phyloP scores from a whole-genome alignment of 2,888 invertebrate genomes.

The Metopia argyrocephala region DNA sequence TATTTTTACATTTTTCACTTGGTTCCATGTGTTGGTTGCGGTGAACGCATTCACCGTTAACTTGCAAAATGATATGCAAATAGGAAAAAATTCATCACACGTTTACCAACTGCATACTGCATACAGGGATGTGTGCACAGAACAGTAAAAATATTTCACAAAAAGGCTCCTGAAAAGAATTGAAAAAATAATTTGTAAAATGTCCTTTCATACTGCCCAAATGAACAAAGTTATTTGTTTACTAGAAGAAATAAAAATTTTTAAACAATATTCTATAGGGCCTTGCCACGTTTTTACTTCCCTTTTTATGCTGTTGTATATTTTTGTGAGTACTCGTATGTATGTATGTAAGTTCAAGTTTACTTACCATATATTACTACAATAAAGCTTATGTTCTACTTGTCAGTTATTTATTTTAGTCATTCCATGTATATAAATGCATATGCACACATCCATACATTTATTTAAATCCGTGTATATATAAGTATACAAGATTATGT shows the following conservation, averaged over 20 bases:
- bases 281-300: background rate
- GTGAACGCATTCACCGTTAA: constrained; percentile 72
- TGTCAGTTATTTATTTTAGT: constrained; percentile 34
- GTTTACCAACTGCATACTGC: constrained; percentile 18
- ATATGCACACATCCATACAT: background rate
- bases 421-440: background rate
- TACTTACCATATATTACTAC: constrained; percentile 22
- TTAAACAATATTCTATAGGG: too few relatives aligned
- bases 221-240: too few relatives aligned
- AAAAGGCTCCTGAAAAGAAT: too few relatives aligned
- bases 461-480: too few relatives aligned
- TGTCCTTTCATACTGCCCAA: too few relatives aligned
- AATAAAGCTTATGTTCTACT: constrained; percentile 46
- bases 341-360: constrained; percentile 12
- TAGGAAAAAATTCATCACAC: constrained; percentile 73
- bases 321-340: background rate
- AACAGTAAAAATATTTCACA: too few relatives aligned
- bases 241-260: too few relatives aligned
- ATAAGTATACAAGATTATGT: background rate
- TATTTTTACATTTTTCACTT: constrained; percentile 57
- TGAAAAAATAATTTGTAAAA: too few relatives aligned
- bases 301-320: too few relatives aligned
- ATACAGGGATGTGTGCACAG: background rate
- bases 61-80: constrained; percentile 76
- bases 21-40: constrained; percentile 64